These are phyloP conservation scores for Drosophila formosana DNA, from an alignment of 2,888 invertebrate species.

Conservation along the genomic window DNA sequence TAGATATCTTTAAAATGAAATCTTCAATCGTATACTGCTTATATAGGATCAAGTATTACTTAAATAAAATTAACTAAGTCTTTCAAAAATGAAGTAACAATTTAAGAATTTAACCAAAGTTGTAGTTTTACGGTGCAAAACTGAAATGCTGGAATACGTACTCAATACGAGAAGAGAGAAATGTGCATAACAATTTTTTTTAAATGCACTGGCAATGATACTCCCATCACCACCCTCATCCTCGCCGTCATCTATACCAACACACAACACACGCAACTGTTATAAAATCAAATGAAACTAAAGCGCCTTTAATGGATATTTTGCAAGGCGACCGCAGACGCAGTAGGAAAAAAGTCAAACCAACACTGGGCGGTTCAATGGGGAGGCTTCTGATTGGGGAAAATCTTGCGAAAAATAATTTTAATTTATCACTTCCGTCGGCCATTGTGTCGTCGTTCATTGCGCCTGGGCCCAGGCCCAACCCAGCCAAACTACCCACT, in stretches of 20 bases:
- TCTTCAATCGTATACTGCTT: background rate
- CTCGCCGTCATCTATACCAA: background rate
- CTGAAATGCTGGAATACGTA: conserved; percentile 28
- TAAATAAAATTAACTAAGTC: conserved; percentile 29
- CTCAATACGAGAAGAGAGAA: conserved; percentile 45
- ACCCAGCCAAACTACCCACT: conserved; percentile 9
- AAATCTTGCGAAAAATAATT: conserved; percentile 81
- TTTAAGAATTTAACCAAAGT: conserved; percentile 39
- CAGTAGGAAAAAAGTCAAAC: conserved; percentile 20
- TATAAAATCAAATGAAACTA: conserved; percentile 75
- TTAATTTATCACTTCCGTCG: conserved; percentile 81
- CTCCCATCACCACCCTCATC: background rate
- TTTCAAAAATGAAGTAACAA: conserved; percentile 29
- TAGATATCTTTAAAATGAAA: no score
- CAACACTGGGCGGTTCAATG: background rate
- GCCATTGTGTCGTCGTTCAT: conserved; percentile 76
- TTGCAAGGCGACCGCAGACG: conserved; percentile 22
- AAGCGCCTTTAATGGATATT: conserved; percentile 52
- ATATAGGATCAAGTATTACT: background rate
- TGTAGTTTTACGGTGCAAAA: conserved; percentile 40
- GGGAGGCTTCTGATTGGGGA: conserved; percentile 52
- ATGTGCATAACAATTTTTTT: conserved; percentile 77
- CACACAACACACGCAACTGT: conserved; percentile 34
- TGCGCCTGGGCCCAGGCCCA: conserved; percentile 38
- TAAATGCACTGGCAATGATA: conserved; percentile 56